Evolutionary conservation across 2,797 vertebrate species (phyloP), one percentile per base, ranked within the genome.

Genomic region (Tragelaphus eurycerus): DNA sequence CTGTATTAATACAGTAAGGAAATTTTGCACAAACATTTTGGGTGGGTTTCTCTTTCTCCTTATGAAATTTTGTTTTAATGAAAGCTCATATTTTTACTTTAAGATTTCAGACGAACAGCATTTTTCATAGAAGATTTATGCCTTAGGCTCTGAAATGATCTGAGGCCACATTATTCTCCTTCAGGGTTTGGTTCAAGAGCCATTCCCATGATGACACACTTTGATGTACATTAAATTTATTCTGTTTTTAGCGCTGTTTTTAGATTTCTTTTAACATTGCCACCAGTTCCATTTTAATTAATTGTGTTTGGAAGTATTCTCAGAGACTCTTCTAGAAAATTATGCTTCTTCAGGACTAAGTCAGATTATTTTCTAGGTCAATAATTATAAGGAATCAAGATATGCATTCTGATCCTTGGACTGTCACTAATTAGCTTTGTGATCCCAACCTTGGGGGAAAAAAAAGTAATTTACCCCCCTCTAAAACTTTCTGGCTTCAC

Each of bases 201-300:
- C 91, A 87, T 94, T 95, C 97, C 96, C 97, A 91, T 84, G 95
- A 95, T 95, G 92, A 83, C 74, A 1, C 60, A 62, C 96, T 98
- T 98, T 97, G 96, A 97, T 96, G 90, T 97, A 31, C 83, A 62
- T 89, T 96, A 85, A 96, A 96, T 96, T 95, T 96, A 97, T 97
- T 98, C 96, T 84, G 57, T 90, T 97, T 97, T 97, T 93, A 89
- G 95, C 89, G 74, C 67, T 57, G 17, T 94, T 94, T 98, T 93
- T 48, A 95, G 60, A 55, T 90, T 64, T 93, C 78, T 97, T 92
- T 89, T 93, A 94, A 94, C 67, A 95, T 89, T 48, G 87, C 94
- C 84, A 96, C 86, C 59, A 95, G 93, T 96, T 96, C 82, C 92
- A 52, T 95, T 98, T 97, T 97, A 96, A 97, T 97, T 97, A 96